Conservation (phyloP, 2,888 invertebrate genomes). For the Plagodis dolabraria region DNA sequence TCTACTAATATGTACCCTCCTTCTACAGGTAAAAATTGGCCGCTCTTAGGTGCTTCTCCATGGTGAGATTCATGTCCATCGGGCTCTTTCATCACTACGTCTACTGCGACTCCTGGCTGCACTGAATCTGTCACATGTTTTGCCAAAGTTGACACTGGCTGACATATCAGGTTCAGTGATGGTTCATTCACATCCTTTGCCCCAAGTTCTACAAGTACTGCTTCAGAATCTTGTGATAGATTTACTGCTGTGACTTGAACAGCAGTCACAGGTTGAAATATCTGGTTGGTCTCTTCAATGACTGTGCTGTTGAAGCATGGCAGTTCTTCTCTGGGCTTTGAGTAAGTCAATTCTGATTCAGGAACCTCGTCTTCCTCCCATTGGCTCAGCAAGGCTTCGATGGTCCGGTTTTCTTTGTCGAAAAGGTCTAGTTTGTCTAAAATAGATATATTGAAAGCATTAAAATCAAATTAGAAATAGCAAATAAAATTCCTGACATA, state of each 20-base stretch:
- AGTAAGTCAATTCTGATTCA: constrained; percentile 54
- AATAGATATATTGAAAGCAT: constrained; percentile 4
- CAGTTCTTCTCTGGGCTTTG: constrained; percentile 51
- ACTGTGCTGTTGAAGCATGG: constrained; percentile 71
- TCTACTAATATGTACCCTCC: constrained; percentile 74
- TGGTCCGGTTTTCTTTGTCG: constrained; percentile 71
- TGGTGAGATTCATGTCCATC: constrained; percentile 53
- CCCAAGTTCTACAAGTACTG: constrained; percentile 65
- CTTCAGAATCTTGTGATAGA: constrained; percentile 53
- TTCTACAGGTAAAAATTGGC: constrained; percentile 70
- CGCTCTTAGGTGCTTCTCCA: constrained; percentile 53
- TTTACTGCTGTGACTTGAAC: constrained; percentile 54
- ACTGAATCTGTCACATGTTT: constrained; percentile 3
- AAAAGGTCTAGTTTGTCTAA: constrained; percentile 75
- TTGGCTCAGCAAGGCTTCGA: constrained; percentile 75
- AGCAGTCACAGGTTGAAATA: constrained; percentile 70
- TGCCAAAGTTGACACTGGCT: background rate
- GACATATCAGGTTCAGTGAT: background rate
- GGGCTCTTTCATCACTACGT: constrained; percentile 64
- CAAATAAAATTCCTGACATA: too few species aligned
- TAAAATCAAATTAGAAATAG: too few species aligned
- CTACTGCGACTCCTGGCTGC: constrained; percentile 34
- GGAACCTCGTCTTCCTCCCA: constrained; percentile 80
- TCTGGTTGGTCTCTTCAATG: constrained; percentile 72
- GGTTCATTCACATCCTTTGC: constrained; percentile 28